Evolutionary conservation across 2,113 vertebrate species (phyloP), one percentile per base, ranked within the genome.

Genomic region (Anolis sagrei): DNA sequence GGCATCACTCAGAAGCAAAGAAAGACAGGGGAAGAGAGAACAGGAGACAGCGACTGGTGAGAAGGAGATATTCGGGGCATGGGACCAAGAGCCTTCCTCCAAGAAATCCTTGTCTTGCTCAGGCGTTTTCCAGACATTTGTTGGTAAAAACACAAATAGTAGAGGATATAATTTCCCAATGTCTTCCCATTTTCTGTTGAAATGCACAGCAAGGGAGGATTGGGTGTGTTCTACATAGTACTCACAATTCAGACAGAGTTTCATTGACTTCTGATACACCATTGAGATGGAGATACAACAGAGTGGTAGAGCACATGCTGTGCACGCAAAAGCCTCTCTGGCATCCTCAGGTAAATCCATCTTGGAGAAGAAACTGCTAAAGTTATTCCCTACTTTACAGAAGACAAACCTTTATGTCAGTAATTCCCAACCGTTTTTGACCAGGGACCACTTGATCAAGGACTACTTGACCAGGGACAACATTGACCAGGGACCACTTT

Each of bases 1-100:
- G 81, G 64, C 49, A 81, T 86, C 51, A 34, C 44, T 91, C 70
- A 74, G 81, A 49, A 69, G 27, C 48, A 27, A 1, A 64, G 69
- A 51, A 85, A 25, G 82, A 83, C 29, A 66, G 13, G 19, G 4
- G 9, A 13, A 6, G 18, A 25, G 39, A n/a, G n/a, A n/a, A n/a
- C n/a, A n/a, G n/a, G n/a, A n/a, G n/a, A n/a, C n/a, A n/a, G n/a
- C n/a, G n/a, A 8, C 2, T 4, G 19, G 19, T 6, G 10, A 39
- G 44, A 39, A 54, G 51, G n/a, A 18, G 48, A 27, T 44, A 51
- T 44, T 4, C 16, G 4, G 21, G 29, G 7, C 25, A 62, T 68
- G 48, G 21, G 10, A 19, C 9, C 7, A 48, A 8, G 19, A 14
- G 39, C 10, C 25, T 74, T 74, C 32, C 11, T 23, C 18, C 36